These are phyloP conservation scores for Arctopsyche grandis DNA, from an alignment of 1,140 invertebrate genomes.

Conservation along the genomic window DNA sequence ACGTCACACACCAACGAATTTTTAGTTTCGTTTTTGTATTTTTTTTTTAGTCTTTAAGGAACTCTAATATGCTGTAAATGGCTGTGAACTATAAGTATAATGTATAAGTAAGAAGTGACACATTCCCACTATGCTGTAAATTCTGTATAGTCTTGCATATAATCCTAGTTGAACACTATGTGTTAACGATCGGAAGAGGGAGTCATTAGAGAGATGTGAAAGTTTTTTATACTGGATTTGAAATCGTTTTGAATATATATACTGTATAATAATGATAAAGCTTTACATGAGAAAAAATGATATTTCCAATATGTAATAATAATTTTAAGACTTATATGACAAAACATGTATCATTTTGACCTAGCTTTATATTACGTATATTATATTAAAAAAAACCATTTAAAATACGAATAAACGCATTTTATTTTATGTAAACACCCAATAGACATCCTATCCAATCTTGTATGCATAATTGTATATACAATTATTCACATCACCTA, in stretches of 20 bases:
- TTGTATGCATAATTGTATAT: no score
- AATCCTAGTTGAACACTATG: neutral
- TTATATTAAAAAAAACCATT: neutral
- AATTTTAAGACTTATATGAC: neutral
- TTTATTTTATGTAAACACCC: no score
- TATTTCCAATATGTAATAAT: constrained; percentile 14
- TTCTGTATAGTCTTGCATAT: neutral
- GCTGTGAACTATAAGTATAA: constrained; percentile 20
- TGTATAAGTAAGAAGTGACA: constrained; percentile 1
- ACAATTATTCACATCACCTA: no score
- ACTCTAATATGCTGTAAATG: constrained; percentile 21
- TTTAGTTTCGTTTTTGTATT: neutral
- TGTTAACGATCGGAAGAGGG: neutral
- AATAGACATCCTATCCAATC: no score
- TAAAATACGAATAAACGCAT: no score
- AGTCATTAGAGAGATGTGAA: neutral
- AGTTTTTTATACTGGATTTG: neutral
- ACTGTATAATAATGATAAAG: no score
- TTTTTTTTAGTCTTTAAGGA: neutral
- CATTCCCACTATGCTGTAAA: constrained; percentile 10
- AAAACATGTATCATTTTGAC: neutral
- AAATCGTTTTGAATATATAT: no score
- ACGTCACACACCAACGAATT: constrained; percentile 20
- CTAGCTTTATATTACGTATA: constrained; percentile 1
- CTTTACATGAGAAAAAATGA: no score